Evolutionary conservation across 1,140 invertebrate species (phyloP).

Genomic region (Lepidurus packardi): DNA sequence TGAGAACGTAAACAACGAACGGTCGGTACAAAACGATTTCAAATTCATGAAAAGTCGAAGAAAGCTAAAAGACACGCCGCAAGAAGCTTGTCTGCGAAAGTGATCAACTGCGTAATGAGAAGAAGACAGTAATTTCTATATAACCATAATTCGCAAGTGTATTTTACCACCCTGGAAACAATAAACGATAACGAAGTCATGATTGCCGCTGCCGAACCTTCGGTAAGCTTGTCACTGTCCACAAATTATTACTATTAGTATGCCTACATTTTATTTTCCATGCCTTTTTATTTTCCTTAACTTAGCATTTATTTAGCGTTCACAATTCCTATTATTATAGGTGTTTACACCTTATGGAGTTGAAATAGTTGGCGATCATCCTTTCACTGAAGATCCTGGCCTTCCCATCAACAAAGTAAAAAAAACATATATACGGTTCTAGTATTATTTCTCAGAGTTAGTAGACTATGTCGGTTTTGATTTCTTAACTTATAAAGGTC

Average conservation of each 20-base stretch:
- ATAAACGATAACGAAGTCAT: constrained; percentile 19
- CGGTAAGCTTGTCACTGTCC: neutral
- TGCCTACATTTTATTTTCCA: neutral
- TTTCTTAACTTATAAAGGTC: neutral
- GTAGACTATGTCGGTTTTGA: neutral
- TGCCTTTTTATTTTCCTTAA: too few species aligned
- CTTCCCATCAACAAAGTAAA: neutral
- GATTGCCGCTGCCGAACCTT: neutral
- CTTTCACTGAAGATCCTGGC: neutral
- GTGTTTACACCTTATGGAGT: constrained; percentile 8
- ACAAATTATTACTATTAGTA: neutral
- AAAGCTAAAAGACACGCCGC: too few species aligned
- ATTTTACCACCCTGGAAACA: neutral
- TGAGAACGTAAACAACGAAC: too few species aligned
- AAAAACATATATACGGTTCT: neutral
- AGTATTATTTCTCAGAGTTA: neutral
- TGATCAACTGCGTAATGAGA: too few species aligned
- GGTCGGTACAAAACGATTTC: too few species aligned
- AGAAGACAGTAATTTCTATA: neutral
- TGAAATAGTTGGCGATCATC: neutral
- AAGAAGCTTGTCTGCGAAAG: too few species aligned
- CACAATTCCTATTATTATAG: neutral
- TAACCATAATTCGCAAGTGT: neutral
- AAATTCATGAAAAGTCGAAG: too few species aligned
- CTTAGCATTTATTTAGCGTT: neutral